Conservation (phyloP, 2,888 invertebrate genomes). For the Pediacus dermestoides region DNA sequence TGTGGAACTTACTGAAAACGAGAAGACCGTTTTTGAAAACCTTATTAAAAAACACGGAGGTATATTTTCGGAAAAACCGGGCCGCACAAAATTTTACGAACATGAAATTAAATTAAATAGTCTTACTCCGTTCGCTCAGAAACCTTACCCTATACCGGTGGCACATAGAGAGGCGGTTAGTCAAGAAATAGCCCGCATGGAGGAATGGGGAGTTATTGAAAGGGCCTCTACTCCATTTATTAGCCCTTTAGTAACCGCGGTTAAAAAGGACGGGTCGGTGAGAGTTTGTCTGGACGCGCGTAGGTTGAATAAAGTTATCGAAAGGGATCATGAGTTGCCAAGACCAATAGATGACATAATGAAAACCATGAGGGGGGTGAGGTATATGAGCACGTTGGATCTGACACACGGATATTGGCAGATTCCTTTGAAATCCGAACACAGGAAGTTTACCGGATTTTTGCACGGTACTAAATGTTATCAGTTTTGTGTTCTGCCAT, state of each 20-base stretch:
- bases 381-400: not conserved
- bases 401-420: not conserved
- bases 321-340: not conserved
- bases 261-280: not conserved
- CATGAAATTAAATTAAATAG: slow-evolving; percentile 2
- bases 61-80: too few species aligned
- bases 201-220: not conserved
- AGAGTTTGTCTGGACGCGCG: not conserved
- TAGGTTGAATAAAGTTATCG: not conserved
- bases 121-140: not conserved
- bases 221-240: not conserved
- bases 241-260: not conserved
- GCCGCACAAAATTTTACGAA: too few species aligned
- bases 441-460: not conserved
- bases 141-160: not conserved
- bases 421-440: not conserved
- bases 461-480: slow-evolving; percentile 6
- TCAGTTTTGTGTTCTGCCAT: slow-evolving; percentile 29
- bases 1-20: too few species aligned
- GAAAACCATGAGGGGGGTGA: not conserved
- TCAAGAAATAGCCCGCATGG: not conserved
- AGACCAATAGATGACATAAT: not conserved
- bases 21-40: too few species aligned
- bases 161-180: not conserved
- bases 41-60: too few species aligned